Evolutionary conservation across 2,113 vertebrate species (phyloP), one percentile per base, ranked within the genome.

Genomic region (Oreotrochilus melanogaster): DNA sequence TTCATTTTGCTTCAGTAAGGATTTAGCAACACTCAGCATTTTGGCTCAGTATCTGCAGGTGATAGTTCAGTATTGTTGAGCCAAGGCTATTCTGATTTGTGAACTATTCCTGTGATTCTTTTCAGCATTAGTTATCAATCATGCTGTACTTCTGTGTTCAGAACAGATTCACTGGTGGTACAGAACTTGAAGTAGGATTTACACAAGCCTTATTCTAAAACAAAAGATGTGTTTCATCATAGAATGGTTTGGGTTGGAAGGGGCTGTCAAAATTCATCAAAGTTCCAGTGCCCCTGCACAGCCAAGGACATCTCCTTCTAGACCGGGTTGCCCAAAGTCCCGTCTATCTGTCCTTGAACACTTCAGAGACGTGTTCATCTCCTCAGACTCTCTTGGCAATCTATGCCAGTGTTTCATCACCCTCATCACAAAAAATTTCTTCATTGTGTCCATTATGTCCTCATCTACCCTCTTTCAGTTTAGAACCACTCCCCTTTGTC

Each of bases 281-380:
- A 23, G 11, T 45, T 47, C 25, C 45, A 47, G 18, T 47, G 18
- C 45, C 45, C 19, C 45, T 47, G 45, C 45, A 47, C 18, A 19
- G 45, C 19, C 45, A 47, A 9, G 45, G 45, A 21, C 45, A 47
- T 21, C 45, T 47, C 21, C 45, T 18, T 21, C 18, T 19, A 47
- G 45, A 47, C 18, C 18, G 18, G 21, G 9, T 51, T 78, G 25
- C 12, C 60, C 27, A 8, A 28, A 60, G 21, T 8, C 11, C 15
- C 23, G 11, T 37, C 11, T 47, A 7, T 5, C 4, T 25, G 27
- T 2, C 14, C 18, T 54, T 64, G 10, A 67, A 45, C 4, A 18
- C 4, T 54, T 37, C 19, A 62, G 7, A 1, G 4, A n/a, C 2
- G 18, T 28, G 9, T 12, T 22, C 39, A 39, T 39, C 43, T 0